Conservation (phyloP, 2,888 invertebrate genomes). For the Eledona agricola region DNA sequence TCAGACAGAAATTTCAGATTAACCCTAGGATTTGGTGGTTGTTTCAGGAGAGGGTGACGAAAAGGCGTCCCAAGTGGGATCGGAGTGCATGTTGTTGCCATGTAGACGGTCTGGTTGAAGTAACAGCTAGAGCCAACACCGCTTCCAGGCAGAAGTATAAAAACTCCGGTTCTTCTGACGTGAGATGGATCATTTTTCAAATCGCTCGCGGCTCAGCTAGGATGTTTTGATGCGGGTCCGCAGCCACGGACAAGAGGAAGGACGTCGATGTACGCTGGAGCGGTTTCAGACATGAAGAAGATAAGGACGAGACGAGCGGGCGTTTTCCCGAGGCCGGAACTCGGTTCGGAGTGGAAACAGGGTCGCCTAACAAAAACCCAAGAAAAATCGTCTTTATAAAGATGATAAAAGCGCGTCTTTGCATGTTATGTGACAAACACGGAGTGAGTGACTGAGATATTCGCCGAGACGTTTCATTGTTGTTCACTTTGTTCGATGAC, state of each 20-base stretch:
- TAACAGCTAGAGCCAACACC: slow-evolving; percentile 40
- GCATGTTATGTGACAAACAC: slow-evolving; percentile 63
- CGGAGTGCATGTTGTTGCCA: slow-evolving; percentile 33
- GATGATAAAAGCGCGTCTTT: slow-evolving; percentile 64
- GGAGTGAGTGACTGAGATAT: slow-evolving; percentile 64
- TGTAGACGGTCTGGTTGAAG: slow-evolving; percentile 28
- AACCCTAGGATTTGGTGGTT: too few species aligned
- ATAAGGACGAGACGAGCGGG: slow-evolving; percentile 48
- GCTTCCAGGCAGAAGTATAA: slow-evolving; percentile 49
- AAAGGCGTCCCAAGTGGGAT: slow-evolving; percentile 20
- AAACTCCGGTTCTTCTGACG: slow-evolving; percentile 55
- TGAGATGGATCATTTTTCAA: slow-evolving; percentile 63
- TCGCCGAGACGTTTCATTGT: slow-evolving; percentile 61
- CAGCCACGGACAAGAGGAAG: slow-evolving; percentile 46
- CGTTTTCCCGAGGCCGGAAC: slow-evolving; percentile 54
- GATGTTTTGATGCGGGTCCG: slow-evolving; percentile 62
- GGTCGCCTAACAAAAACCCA: slow-evolving; percentile 60
- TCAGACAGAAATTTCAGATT: too few species aligned
- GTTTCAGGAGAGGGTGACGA: too few species aligned
- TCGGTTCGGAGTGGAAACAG: slow-evolving; percentile 59
- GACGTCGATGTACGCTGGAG: slow-evolving; percentile 13
- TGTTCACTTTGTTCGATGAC: slow-evolving; percentile 62
- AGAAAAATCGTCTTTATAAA: slow-evolving; percentile 64
- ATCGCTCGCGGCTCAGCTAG: slow-evolving; percentile 60
- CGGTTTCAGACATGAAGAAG: slow-evolving; percentile 40